Evolutionary conservation across 2,888 invertebrate species (phyloP).

Genomic region (Epistrophe grossulariae): DNA sequence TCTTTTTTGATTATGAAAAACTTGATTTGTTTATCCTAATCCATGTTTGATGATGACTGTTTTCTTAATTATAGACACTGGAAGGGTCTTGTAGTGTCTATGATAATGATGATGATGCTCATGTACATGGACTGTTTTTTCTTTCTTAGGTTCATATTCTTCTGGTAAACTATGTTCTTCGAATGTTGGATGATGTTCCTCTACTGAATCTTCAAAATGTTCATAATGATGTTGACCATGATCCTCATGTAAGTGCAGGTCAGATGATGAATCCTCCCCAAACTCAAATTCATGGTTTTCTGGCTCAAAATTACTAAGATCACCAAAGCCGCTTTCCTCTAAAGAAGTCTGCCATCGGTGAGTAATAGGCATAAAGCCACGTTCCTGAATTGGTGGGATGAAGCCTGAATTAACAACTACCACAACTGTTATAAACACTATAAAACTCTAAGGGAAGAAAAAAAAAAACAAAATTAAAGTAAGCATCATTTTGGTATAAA

Average conservation of each 20-base stretch:
- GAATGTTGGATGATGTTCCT: conserved; percentile 42
- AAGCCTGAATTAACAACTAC: conserved; percentile 12
- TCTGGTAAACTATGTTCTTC: conserved; percentile 35
- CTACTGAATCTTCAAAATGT: conserved; percentile 48
- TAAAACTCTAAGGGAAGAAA: conserved; percentile 3
- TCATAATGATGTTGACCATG: conserved; percentile 47
- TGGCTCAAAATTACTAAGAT: conserved; percentile 20
- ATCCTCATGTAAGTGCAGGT: conserved; percentile 53
- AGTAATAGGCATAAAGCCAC: conserved; percentile 29
- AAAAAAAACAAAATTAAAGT: not conserved
- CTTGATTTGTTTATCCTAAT: not conserved
- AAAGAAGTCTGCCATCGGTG: conserved; percentile 53
- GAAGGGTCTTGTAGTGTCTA: conserved; percentile 54
- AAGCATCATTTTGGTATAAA: not conserved
- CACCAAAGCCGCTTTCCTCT: conserved; percentile 36
- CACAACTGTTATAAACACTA: conserved; percentile 16
- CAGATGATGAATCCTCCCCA: conserved; percentile 27
- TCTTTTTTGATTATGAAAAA: not conserved
- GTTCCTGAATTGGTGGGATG: conserved; percentile 31
- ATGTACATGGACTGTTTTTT: conserved; percentile 56
- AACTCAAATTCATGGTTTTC: conserved; percentile 27
- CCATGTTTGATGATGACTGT: conserved; percentile 62
- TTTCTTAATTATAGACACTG: conserved; percentile 66
- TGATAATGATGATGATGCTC: conserved; percentile 69
- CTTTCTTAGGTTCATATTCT: conserved; percentile 25